Conservation (phyloP, 2,113 vertebrate species). For the Pseudopipra pipra region DNA sequence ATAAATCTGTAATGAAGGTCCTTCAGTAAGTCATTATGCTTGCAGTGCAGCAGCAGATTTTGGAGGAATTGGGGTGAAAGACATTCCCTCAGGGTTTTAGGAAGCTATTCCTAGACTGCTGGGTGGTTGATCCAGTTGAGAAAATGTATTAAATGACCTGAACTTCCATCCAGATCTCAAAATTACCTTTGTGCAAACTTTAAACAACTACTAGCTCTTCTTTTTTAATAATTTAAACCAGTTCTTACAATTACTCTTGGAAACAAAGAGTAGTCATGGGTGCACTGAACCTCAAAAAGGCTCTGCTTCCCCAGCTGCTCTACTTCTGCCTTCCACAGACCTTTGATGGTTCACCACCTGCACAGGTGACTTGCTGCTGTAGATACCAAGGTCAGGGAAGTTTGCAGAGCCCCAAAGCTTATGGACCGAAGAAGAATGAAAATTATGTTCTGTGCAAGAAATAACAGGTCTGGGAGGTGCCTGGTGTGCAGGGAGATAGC, state of each 20-base stretch:
- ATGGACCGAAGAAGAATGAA: not conserved
- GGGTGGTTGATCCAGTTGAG: not conserved
- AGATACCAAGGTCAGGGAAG: not conserved
- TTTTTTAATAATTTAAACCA: not conserved
- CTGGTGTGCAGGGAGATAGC: not conserved
- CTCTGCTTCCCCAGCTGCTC: not conserved
- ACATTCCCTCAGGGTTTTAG: not conserved
- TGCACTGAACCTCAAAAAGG: not conserved
- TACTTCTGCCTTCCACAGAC: not conserved
- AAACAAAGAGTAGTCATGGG: not conserved
- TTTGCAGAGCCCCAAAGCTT: not conserved
- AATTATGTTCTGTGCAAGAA: not conserved
- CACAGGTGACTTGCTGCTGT: not conserved
- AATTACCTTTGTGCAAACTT: not conserved
- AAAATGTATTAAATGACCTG: not conserved
- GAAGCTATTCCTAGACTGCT: not conserved
- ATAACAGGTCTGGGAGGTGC: not conserved
- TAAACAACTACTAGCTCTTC: not conserved
- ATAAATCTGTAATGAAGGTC: not conserved
- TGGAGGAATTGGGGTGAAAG: not conserved
- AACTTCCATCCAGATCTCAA: not conserved
- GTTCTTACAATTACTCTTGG: not conserved
- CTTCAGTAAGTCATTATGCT: not conserved
- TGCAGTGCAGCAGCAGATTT: not conserved
- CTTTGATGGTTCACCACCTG: not conserved